A percentile compares a stretch with the other conserved stretches of the same genome.
These are phyloP conservation scores for Morone chrysops DNA, from an alignment of 2,113 vertebrate genomes.

Conservation along the genomic window DNA sequence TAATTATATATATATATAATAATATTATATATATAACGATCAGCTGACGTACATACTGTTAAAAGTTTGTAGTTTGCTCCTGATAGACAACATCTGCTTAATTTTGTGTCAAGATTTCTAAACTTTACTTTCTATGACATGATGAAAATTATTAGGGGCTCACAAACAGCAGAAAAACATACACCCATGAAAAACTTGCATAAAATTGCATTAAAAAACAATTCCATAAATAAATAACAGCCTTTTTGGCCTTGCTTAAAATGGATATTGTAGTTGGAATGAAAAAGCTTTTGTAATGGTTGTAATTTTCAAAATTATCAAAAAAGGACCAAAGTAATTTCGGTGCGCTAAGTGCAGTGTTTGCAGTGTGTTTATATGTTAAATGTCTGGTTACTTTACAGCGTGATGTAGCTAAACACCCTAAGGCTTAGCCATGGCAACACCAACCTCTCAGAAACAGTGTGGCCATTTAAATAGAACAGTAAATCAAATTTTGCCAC, in stretches of 20 bases:
- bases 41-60: background rate
- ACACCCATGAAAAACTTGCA: too few relatives aligned
- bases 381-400: constrained; percentile 61
- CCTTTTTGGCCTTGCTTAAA: too few relatives aligned
- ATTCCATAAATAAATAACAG: too few relatives aligned
- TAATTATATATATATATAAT: too few relatives aligned
- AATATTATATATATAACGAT: too few relatives aligned
- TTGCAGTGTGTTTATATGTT: constrained; percentile 30
- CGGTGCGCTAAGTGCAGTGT: background rate
- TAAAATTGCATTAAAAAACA: too few relatives aligned
- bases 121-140: too few relatives aligned
- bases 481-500: constrained; percentile 75
- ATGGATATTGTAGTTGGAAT: too few relatives aligned
- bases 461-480: constrained; percentile 67
- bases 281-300: background rate
- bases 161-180: too few relatives aligned
- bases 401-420: constrained; percentile 57
- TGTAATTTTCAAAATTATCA: background rate
- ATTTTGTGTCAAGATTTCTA: background rate
- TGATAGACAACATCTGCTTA: background rate
- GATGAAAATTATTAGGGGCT: too few relatives aligned
- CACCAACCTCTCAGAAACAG: constrained; percentile 57
- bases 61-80: background rate
- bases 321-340: constrained; percentile 17
- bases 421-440: constrained; percentile 50